These are phyloP conservation scores for Microchrysa polita DNA, from an alignment of 2,888 invertebrate species.

Conservation along the genomic window DNA sequence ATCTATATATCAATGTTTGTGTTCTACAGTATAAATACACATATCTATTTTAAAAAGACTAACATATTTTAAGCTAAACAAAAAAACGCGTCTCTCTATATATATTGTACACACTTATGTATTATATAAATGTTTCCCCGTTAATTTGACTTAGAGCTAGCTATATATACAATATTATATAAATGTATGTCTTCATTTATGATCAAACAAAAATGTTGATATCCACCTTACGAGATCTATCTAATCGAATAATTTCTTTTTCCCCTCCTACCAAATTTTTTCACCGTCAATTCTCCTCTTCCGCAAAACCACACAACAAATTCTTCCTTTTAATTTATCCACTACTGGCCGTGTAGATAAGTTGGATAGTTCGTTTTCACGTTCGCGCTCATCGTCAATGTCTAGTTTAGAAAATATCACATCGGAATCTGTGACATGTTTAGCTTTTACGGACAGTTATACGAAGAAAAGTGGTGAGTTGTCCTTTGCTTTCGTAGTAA, in stretches of 20 bases:
- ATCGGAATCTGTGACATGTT: constrained; percentile 94
- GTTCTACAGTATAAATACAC: constrained; percentile 12
- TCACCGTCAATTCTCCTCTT: constrained; percentile 19
- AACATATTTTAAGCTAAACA: constrained; percentile 28
- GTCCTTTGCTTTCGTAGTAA: too few species aligned
- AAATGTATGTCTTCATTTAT: constrained; percentile 41
- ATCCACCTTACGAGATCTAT: constrained; percentile 45
- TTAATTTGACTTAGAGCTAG: constrained; percentile 34
- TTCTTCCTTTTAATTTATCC: constrained; percentile 46
- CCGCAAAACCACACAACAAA: too few species aligned
- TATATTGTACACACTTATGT: constrained; percentile 37
- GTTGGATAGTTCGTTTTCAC: constrained; percentile 94
- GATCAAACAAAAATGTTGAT: too few species aligned
- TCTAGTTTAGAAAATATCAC: constrained; percentile 97
- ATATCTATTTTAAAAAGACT: not conserved
- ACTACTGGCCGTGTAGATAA: constrained; percentile 86
- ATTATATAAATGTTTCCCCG: constrained; percentile 41
- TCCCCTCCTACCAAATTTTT: constrained; percentile 19
- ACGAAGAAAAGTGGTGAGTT: constrained; percentile 89
- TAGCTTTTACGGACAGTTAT: constrained; percentile 95
- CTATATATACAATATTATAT: constrained; percentile 43
- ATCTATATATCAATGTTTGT: constrained; percentile 24
- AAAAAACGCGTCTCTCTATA: constrained; percentile 6
- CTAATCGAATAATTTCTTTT: constrained; percentile 38
- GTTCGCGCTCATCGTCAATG: constrained; percentile 97